Conservation (phyloP, 2,888 invertebrate genomes). For the Protonemura montana region DNA sequence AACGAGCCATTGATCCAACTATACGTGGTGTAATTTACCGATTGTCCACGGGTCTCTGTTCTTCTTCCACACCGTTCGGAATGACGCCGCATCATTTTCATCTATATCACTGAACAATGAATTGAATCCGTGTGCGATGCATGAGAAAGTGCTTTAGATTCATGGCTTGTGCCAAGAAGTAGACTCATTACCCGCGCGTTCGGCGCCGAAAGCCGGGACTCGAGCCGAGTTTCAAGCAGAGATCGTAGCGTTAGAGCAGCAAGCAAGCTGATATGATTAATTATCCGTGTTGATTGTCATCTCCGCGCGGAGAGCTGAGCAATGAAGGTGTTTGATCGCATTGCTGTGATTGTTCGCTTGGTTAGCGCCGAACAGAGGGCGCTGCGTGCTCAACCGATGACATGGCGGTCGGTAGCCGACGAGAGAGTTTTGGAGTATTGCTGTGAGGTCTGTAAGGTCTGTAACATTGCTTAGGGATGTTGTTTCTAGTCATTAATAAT, state of each 20-base stretch:
- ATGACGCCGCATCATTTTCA: not conserved
- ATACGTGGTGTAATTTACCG: not conserved
- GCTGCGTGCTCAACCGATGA: not conserved
- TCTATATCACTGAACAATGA: not conserved
- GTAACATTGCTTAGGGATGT: too few relatives aligned
- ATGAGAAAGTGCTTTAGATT: not conserved
- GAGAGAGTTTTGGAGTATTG: not conserved
- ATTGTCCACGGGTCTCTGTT: not conserved
- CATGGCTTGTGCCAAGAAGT: not conserved
- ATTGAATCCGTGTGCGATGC: not conserved
- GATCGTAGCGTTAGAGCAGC: not conserved
- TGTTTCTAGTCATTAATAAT: too few relatives aligned
- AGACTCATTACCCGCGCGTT: not conserved
- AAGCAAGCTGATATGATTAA: not conserved
- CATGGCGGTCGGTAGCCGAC: not conserved
- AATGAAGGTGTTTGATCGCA: not conserved
- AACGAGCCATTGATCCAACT: not conserved
- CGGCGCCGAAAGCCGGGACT: not conserved
- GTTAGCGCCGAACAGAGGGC: not conserved
- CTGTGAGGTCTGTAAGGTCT: too few relatives aligned
- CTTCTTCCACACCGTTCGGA: not conserved
- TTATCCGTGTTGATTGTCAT: not conserved
- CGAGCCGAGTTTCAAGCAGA: not conserved
- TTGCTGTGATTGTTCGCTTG: not conserved
- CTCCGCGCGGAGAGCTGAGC: not conserved